Conservation (phyloP, 2,797 vertebrate genomes). For the Pempheris klunzingeri region DNA sequence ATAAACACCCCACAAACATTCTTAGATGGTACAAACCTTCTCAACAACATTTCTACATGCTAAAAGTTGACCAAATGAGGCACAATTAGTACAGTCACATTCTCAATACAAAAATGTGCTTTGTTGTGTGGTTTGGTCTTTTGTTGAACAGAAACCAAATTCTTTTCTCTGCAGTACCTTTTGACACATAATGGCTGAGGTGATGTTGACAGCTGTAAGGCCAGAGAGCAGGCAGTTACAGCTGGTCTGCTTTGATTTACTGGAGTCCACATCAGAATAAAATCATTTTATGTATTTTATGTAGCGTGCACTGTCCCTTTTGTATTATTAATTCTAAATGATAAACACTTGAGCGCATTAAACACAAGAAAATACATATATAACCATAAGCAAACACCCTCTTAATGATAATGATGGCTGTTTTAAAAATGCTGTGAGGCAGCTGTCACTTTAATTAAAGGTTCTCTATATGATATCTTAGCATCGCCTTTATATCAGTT, state of each 20-base stretch:
- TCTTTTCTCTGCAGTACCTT: slow-evolving; percentile 35
- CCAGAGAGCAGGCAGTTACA: slow-evolving; percentile 2
- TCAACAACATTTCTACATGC: not conserved
- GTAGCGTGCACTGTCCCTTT: not conserved
- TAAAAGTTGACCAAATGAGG: slow-evolving; percentile 7
- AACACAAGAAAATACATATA: not conserved
- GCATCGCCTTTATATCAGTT: too few species aligned
- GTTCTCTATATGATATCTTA: too few species aligned
- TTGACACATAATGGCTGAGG: slow-evolving; percentile 11
- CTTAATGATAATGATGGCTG: not conserved
- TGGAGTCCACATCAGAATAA: not conserved
- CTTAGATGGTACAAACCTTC: not conserved
- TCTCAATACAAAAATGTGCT: slow-evolving; percentile 13
- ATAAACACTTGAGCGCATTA: not conserved
- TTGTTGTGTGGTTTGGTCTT: slow-evolving; percentile 34
- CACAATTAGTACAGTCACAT: slow-evolving; percentile 10
- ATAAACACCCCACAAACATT: not conserved
- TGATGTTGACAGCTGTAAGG: slow-evolving; percentile 4
- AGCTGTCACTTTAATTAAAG: too few species aligned
- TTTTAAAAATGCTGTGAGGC: not conserved
- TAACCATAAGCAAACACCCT: not conserved
- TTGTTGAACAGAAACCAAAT: slow-evolving; percentile 32
- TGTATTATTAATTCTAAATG: not conserved
- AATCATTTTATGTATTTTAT: not conserved
- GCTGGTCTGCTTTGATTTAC: not conserved